Percentiles rank a stretch among this genome's conserved stretches.
Evolutionary conservation across 2,888 invertebrate genomes (phyloP).

Genomic region (Ormia ochracea): DNA sequence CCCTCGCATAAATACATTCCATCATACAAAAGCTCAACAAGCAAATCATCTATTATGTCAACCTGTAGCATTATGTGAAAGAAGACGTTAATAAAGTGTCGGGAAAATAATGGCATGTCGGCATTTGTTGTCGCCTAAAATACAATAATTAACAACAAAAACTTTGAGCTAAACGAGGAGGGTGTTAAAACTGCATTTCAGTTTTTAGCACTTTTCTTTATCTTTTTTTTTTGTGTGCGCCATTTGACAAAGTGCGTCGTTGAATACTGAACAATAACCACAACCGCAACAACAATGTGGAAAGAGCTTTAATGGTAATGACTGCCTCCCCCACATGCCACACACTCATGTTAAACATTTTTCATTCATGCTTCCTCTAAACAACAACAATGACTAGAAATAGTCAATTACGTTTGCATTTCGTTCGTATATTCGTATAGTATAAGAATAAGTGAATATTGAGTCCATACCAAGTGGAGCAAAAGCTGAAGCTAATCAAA

Average conservation of each 20-base stretch:
- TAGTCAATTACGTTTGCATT: slow-evolving; percentile 3
- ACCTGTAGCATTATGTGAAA: slow-evolving; percentile 34
- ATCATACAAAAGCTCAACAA: neutral
- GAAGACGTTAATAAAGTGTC: slow-evolving; percentile 50
- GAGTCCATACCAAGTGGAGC: neutral
- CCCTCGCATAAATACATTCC: neutral
- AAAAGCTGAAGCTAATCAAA: slow-evolving; percentile 7
- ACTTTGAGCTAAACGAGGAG: neutral
- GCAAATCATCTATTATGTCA: slow-evolving; percentile 4
- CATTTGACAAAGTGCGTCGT: slow-evolving; percentile 41
- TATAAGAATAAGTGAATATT: neutral
- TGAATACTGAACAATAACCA: neutral
- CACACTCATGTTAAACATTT: neutral
- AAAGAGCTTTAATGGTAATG: slow-evolving; percentile 22
- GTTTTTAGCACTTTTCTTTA: neutral
- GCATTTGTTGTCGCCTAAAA: slow-evolving; percentile 49
- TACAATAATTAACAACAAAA: neutral
- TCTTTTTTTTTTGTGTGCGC: neutral
- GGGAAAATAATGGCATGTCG: slow-evolving; percentile 45
- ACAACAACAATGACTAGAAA: slow-evolving; percentile 22
- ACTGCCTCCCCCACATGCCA: slow-evolving; percentile 1
- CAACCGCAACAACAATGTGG: neutral
- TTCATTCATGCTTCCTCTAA: slow-evolving; percentile 42
- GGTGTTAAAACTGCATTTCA: neutral
- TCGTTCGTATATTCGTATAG: neutral